Percentiles rank a stretch among this genome's conserved stretches.
phyloP scores from a whole-genome alignment of 2,113 vertebrate genomes.

The Chaetops frenatus region DNA sequence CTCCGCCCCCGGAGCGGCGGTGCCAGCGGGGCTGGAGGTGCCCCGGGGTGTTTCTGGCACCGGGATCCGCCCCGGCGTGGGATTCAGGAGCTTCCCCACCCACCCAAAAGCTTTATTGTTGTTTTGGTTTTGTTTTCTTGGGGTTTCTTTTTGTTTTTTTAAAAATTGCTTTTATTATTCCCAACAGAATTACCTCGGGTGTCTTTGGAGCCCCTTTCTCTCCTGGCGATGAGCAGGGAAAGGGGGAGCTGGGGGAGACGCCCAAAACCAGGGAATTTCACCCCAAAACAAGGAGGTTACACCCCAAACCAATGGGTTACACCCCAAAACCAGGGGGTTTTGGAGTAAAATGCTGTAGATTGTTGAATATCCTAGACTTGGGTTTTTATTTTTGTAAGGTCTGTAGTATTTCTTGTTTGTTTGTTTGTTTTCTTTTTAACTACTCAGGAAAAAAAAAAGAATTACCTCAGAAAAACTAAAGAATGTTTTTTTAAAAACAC shows the following conservation, averaged over 20 bases:
- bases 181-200: background rate
- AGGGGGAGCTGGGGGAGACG: background rate
- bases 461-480: slow-evolving; percentile 86
- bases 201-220: background rate
- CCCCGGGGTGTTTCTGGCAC: background rate
- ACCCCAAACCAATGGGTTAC: background rate
- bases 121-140: rapidly evolving
- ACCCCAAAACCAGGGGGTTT: background rate
- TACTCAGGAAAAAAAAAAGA: slow-evolving; percentile 96
- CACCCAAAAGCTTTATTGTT: background rate
- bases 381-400: slow-evolving; percentile 79
- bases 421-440: slow-evolving; percentile 78
- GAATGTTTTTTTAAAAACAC: slow-evolving; percentile 13
- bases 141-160: background rate
- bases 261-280: background rate
- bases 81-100: background rate
- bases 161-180: background rate
- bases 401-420: slow-evolving; percentile 77
- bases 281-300: background rate
- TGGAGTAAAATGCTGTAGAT: slow-evolving; percentile 64
- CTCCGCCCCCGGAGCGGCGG: background rate
- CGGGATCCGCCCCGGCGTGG: background rate
- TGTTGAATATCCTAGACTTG: slow-evolving; percentile 79
- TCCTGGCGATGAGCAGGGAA: background rate
- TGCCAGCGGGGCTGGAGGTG: background rate